Base-by-base conservation (phyloP, 2,113 vertebrate species). In the Buteo buteo region DNA sequence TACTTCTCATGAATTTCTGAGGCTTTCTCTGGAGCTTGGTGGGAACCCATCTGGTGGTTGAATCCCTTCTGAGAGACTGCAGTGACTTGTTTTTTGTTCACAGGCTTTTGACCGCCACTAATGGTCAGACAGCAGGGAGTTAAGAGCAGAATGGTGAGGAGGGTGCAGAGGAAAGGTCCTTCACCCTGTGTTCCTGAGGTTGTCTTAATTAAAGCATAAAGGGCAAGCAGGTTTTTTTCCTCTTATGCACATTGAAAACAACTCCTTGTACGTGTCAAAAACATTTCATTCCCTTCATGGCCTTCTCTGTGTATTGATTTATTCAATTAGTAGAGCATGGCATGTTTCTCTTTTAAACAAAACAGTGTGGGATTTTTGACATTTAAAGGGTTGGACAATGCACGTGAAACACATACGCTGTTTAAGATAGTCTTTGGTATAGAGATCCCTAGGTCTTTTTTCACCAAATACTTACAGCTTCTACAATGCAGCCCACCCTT, bases 231-330 rank as follows among this genome's bases (percentile, higher is more conserved):
- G 32, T 6, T 2, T 36, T 76, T 77, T 88, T 45, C 65, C 32
- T 92, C 14, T 88, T 86, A 58, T 7, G 24, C 49, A 42, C 52
- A 16, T 16, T 50, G 52, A 78, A 81, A 95, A 91, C 81, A 93
- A 72, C 22, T 45, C 49, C 50, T 91, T 59, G 31, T 61, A 42
- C 32, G 32, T 59, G 84, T 95, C 61, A 91, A 73, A 93, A 94
- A 57, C 58, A 88, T 34, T 97, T 85, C 7, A 70, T 90, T 95
- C 67, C 74, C 81, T 87, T 81, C 4, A 7, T 69, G 65, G 88
- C 86, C 40, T 88, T 83, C 66, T 87, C 83, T 86, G 81, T 77
- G 28, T 95, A 97, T 97, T 90, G 96, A 97, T 97, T 97, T 86
- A 59, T 61, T 93, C 88, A 96, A 94, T 96, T 95, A 93, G 81